Conservation (phyloP, 2,113 vertebrate genomes). For the Rhinichthys klamathensis region DNA sequence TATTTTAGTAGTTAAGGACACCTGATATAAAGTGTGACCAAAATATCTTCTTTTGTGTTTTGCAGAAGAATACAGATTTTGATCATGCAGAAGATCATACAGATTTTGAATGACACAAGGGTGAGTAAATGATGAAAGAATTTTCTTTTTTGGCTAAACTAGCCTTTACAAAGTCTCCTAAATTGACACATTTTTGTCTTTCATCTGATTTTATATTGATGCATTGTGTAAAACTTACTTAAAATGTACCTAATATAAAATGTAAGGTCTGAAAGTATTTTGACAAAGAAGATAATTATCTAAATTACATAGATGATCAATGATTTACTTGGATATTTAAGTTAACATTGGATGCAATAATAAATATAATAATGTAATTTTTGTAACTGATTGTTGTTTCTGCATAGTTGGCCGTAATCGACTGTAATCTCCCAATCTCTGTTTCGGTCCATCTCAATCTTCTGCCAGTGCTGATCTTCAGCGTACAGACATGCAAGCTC, state of each 20-base stretch:
- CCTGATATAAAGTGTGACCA: no score
- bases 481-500: constrained; percentile 31
- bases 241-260: not conserved
- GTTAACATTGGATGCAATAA: not conserved
- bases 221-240: not conserved
- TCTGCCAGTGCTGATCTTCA: constrained; percentile 10
- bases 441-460: constrained; percentile 27
- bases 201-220: not conserved
- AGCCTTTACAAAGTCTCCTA: not conserved
- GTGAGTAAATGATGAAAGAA: not conserved
- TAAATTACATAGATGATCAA: not conserved
- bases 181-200: not conserved
- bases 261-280: no score
- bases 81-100: not conserved
- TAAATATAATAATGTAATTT: not conserved
- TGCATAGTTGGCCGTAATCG: not conserved
- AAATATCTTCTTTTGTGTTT: not conserved
- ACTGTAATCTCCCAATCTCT: constrained; percentile 12
- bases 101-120: not conserved
- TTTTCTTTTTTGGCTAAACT: not conserved
- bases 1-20: no score
- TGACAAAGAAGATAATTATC: no score
- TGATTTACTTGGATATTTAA: not conserved
- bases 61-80: not conserved
- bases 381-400: not conserved